Percentiles rank a stretch among this genome's conserved stretches.
These are phyloP conservation scores for Crypturellus tataupa DNA, from an alignment of 2,797 vertebrate genomes.

Conservation along the genomic window DNA sequence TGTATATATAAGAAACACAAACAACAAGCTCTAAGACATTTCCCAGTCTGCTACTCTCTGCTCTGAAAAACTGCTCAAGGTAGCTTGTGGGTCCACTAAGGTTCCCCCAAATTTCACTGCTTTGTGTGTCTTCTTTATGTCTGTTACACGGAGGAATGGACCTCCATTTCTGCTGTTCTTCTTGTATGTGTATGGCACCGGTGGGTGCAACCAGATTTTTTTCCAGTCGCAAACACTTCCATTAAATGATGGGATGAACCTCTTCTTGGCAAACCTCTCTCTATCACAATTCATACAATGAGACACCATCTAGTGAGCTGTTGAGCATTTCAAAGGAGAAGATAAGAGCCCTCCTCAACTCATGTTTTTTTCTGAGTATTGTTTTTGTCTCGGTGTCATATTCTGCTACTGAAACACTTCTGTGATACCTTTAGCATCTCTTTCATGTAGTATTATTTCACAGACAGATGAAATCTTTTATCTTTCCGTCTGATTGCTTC, in stretches of 20 bases:
- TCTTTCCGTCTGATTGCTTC: background rate
- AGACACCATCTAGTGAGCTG: background rate
- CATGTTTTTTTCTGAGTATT: background rate
- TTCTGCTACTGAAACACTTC: background rate
- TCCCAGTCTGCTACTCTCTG: background rate
- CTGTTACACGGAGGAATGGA: background rate
- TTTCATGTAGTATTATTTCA: background rate
- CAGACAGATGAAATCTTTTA: background rate
- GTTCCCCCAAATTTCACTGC: background rate
- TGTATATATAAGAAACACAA: background rate
- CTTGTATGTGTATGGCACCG: background rate
- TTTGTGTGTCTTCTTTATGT: background rate
- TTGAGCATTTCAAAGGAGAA: background rate
- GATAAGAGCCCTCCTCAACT: background rate
- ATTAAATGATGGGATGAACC: background rate
- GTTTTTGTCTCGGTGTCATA: background rate
- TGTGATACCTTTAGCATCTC: background rate
- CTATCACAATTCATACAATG: background rate
- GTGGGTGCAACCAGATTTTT: background rate
- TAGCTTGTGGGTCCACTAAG: background rate
- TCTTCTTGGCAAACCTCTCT: background rate
- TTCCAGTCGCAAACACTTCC: background rate
- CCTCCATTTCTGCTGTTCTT: background rate
- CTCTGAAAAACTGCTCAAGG: background rate
- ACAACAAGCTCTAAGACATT: background rate